Base-by-base conservation (phyloP, 2,888 invertebrate species). In the Agrotis segetum region DNA sequence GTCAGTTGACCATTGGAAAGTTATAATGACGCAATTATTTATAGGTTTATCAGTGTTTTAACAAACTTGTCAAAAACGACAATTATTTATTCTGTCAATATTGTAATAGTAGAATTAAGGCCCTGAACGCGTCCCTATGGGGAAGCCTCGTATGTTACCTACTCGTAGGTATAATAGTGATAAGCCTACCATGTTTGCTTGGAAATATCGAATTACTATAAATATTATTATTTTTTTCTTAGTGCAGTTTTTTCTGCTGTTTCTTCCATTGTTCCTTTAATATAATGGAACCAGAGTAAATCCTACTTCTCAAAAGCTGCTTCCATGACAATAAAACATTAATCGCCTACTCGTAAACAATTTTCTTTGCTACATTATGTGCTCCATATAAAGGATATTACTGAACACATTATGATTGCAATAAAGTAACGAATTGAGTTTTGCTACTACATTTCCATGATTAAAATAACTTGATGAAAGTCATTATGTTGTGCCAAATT, bases 311-410 rank as follows among this genome's bases (percentile, higher is more conserved):
- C 63, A 56, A 66, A 71, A 78, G 52, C 50, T 56, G 49, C 47
- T 61, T 79, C 73, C 61, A 60, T 70, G 46, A 61, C 62, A 79
- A 53, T 74, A 73, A 71, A 74, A 79, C 82, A 70, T 79, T 77
- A 75, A 81, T 83, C 77, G 69, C 67, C 52, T 53, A 34, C 59
- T 84, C 85, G 74, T 82, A 79, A 82, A 82, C 64, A 69, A 66
- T 77, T 63, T 77, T 79, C 72, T 79, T 71, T 68, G 70, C 61
- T 63, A 67, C 65, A 73, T 75, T 69, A 79, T 71, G 67, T 72
- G 56, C 56, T 61, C 58, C 62, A 67, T 76, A 76, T 63, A 73
- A 64, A 72, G 40, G 55, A 67, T 61, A 62, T 67, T 64, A 70
- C 74, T 67, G 70, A 71, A 67, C 71, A 61, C 63, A 78, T 78